phyloP scores from a whole-genome alignment of 2,888 invertebrate species.

The Dorcus hopei region DNA sequence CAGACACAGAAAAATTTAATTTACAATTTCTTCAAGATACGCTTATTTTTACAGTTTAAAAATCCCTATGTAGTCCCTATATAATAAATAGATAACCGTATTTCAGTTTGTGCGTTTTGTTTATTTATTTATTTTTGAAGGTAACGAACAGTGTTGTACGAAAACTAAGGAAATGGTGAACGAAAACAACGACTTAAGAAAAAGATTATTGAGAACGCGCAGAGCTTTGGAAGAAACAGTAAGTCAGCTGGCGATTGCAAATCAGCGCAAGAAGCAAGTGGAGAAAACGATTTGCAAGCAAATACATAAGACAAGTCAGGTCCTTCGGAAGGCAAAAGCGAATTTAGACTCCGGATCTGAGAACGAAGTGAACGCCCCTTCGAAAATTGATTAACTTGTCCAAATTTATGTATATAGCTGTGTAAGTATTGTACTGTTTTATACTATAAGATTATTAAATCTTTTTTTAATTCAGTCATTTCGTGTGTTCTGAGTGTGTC shows the following conservation, averaged over 20 bases:
- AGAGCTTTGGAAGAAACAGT: constrained; percentile 75
- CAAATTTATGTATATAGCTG: constrained; percentile 33
- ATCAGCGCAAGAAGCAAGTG: constrained; percentile 76
- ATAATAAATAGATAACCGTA: too few species aligned
- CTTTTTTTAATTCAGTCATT: background rate
- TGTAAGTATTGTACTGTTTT: constrained; percentile 11
- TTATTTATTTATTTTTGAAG: constrained; percentile 25
- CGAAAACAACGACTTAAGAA: constrained; percentile 70
- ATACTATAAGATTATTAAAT: constrained; percentile 3
- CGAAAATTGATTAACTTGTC: constrained; percentile 36
- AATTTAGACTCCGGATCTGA: constrained; percentile 61
- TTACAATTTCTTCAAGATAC: too few species aligned
- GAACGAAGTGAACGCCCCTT: constrained; percentile 35
- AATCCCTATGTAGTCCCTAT: too few species aligned
- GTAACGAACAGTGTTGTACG: constrained; percentile 38
- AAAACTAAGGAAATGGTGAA: constrained; percentile 40
- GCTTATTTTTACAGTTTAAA: too few species aligned
- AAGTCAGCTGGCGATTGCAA: constrained; percentile 70
- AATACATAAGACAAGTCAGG: constrained; percentile 75
- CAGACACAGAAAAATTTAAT: background rate
- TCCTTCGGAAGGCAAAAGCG: constrained; percentile 70
- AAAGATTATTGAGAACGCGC: constrained; percentile 67
- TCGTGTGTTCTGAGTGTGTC: too few species aligned
- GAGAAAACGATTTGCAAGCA: constrained; percentile 81
- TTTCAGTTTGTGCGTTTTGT: too few species aligned